Percentiles rank a stretch among this genome's conserved stretches.
These are phyloP conservation scores for Myathropa florea DNA, from an alignment of 2,888 invertebrate genomes.

Conservation along the genomic window DNA sequence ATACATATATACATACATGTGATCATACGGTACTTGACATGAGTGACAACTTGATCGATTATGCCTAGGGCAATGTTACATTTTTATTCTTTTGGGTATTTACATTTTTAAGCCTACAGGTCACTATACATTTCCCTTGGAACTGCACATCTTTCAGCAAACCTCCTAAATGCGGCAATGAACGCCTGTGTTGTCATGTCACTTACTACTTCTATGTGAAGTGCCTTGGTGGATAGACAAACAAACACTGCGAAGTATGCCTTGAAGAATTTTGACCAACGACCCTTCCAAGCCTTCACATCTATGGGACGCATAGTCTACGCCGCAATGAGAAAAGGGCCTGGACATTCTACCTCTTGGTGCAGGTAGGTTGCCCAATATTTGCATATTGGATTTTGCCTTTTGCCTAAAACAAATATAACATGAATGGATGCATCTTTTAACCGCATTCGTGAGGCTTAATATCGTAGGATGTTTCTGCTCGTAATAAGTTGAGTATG, in stretches of 20 bases:
- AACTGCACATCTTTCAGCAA: too few species aligned
- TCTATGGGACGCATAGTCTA: conserved; percentile 68
- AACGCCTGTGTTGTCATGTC: conserved; percentile 71
- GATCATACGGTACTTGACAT: too few species aligned
- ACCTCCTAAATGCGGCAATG: conserved; percentile 72
- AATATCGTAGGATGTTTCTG: conserved; percentile 28
- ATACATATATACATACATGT: too few species aligned
- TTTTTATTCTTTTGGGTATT: too few species aligned
- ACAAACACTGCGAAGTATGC: conserved; percentile 73
- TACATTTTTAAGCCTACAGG: too few species aligned
- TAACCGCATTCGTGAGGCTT: background rate
- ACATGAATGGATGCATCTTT: conserved; percentile 44
- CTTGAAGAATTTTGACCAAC: too few species aligned
- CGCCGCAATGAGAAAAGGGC: conserved; percentile 53
- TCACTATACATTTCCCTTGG: too few species aligned
- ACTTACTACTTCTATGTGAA: conserved; percentile 34
- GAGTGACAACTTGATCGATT: too few species aligned
- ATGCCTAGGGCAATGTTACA: too few species aligned
- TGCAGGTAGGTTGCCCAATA: conserved; percentile 53
- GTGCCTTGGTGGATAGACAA: conserved; percentile 68
- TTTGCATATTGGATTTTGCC: background rate
- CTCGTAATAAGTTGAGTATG: conserved; percentile 3
- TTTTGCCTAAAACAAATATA: conserved; percentile 37
- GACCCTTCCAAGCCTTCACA: conserved; percentile 45
- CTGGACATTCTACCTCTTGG: conserved; percentile 16